phyloP scores from a whole-genome alignment of 2,888 invertebrate genomes.

The Pantelozetes paolii region DNA sequence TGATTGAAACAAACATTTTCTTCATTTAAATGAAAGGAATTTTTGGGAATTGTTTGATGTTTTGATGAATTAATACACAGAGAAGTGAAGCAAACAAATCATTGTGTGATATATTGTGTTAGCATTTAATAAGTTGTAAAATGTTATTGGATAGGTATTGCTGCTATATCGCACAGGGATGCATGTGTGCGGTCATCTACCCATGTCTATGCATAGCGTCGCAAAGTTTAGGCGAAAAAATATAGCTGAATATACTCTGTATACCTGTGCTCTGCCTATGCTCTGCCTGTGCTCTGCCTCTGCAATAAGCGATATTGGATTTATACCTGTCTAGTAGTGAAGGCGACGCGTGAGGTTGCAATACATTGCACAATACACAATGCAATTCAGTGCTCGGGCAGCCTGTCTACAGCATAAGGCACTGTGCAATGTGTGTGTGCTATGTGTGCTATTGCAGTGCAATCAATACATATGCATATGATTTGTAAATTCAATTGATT shows the following conservation, averaged over 20 bases:
- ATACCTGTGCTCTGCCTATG: neutral
- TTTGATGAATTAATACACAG: neutral
- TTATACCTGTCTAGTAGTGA: conserved; percentile 29
- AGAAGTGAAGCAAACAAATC: neutral
- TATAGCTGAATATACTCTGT: conserved; percentile 4
- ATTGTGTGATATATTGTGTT: neutral
- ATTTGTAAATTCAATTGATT: neutral
- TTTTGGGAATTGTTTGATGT: neutral
- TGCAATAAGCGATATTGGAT: conserved; percentile 29
- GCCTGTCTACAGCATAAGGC: too few relatives aligned
- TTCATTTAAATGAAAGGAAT: neutral
- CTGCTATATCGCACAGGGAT: neutral
- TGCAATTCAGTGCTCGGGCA: neutral
- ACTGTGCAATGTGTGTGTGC: neutral
- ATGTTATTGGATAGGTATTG: conserved; percentile 14
- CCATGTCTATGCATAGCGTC: conserved; percentile 35
- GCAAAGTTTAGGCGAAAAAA: conserved; percentile 29
- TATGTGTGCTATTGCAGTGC: neutral
- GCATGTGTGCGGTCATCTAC: conserved; percentile 31
- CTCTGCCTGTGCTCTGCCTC: neutral
- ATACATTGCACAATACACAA: conserved; percentile 13
- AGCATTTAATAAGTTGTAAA: neutral
- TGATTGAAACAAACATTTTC: neutral
- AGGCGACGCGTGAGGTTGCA: conserved; percentile 33
- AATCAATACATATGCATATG: conserved; percentile 2